Evolutionary conservation across 2,888 invertebrate species (phyloP).

Genomic region (Teleogryllus oceanicus): DNA sequence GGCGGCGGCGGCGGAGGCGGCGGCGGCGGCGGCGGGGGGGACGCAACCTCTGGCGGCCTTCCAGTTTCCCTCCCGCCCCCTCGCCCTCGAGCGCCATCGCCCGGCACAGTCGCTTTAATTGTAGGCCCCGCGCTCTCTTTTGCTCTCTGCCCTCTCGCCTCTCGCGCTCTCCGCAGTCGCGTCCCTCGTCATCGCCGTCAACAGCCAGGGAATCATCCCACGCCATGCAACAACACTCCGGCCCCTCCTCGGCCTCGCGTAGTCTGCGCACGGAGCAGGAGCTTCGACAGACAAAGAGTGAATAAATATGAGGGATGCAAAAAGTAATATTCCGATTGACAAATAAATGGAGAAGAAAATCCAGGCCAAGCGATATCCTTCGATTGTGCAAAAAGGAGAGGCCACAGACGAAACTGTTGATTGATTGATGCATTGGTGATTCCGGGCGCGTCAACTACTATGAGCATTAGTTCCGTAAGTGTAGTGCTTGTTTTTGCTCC

Average conservation of each 20-base stretch:
- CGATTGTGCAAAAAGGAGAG: too few species aligned
- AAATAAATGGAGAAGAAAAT: too few species aligned
- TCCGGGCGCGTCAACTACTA: too few species aligned
- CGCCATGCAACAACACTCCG: neutral
- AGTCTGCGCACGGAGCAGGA: too few species aligned
- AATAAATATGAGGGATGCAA: too few species aligned
- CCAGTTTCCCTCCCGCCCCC: neutral
- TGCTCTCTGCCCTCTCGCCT: neutral
- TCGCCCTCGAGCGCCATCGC: neutral
- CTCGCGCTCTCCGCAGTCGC: neutral
- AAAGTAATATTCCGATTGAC: too few species aligned
- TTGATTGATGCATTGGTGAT: too few species aligned
- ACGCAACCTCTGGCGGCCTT: conserved; percentile 7
- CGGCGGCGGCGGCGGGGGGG: neutral
- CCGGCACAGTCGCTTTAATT: neutral
- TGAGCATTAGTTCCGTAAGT: too few species aligned
- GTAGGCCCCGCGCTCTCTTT: neutral
- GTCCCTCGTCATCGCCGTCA: neutral
- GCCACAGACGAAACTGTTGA: too few species aligned
- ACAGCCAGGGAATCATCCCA: neutral
- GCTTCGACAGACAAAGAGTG: too few species aligned
- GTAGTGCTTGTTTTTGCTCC: too few species aligned
- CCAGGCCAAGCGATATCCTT: too few species aligned
- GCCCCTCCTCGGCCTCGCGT: accelerated
- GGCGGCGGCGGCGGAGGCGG: neutral